Evolutionary conservation across 2,888 invertebrate genomes (phyloP).

Genomic region (Linnaemya vulpina): DNA sequence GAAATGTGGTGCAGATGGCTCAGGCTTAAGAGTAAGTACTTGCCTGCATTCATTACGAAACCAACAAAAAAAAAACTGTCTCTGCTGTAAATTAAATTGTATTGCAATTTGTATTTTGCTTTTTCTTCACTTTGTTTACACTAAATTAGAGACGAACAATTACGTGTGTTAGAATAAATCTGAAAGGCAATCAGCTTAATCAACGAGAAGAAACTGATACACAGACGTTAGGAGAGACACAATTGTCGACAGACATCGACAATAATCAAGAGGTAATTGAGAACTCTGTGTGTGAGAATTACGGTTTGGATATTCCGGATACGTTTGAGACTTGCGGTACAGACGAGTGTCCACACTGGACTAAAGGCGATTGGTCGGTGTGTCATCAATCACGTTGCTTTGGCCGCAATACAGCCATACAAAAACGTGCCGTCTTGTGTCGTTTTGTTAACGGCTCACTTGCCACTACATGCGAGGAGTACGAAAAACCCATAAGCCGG

Average conservation of each 20-base stretch:
- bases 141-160: conserved; percentile 78
- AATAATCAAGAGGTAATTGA: conserved; percentile 85
- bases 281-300: conserved; percentile 88
- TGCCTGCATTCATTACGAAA: not conserved
- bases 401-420: conserved; percentile 89
- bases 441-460: conserved; percentile 83
- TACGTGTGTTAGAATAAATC: conserved; percentile 77
- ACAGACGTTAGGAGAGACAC: conserved; percentile 1
- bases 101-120: conserved; percentile 30
- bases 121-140: conserved; percentile 41
- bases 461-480: conserved; percentile 86
- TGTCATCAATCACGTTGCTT: conserved; percentile 90
- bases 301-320: conserved; percentile 86
- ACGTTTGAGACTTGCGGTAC: conserved; percentile 87
- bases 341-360: conserved; percentile 90
- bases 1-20: conserved; percentile 90
- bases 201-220: conserved; percentile 30
- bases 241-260: conserved; percentile 73
- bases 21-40: conserved; percentile 80
- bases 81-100: conserved; percentile 31
- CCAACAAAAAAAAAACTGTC: not conserved
- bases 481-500: conserved; percentile 89
- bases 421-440: conserved; percentile 86
- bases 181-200: conserved; percentile 49
- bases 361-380: conserved; percentile 87